Evolutionary conservation across 2,113 vertebrate species (phyloP), one percentile per base, ranked within the genome.

Genomic region (Pluvialis apricaria): DNA sequence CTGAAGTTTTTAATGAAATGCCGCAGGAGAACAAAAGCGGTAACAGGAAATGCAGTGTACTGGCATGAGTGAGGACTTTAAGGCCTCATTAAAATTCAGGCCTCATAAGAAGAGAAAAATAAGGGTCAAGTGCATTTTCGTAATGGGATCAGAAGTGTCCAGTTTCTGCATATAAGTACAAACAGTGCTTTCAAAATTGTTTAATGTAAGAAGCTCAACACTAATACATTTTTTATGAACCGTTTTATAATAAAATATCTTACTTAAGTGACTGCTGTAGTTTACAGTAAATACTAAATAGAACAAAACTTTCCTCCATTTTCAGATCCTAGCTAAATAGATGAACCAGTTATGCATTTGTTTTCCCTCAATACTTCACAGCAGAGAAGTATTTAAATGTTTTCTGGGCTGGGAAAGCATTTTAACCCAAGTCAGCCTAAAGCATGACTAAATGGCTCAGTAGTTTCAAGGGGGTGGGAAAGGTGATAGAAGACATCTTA

Each of bases 11-110:
- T 83, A 81, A 92, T 7, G 25, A 76, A 85, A 75, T 42, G 51
- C 54, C 2, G 6, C 38, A 61, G 14, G 28, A 89, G 88, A 86
- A 95, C n/a, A 95, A 69, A 83, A 81, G 42, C 1, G 0, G 45
- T 40, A 78, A 60, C 54, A 93, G 90, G 82, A 92, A 95, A 86
- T 45, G 34, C 57, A 78, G 77, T 55, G 77, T 45, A 44, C 49
- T 75, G 54, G 34, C 42, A 29, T 71, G 47, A 38, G 51, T 60
- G 57, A 91, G 57, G 51, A 71, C 47, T 75, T 86, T 29, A 58
- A 61, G 28, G 31, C 69, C 52, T 86, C 40, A 61, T 94, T 92
- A 91, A 94, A 90, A 96, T 92, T 92, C 82, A 86, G 21, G 31
- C 36, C 77, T 82, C 57, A n/a, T 52, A 65, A 82, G 72, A 40